Conservation (phyloP, 2,888 invertebrate species). For the Iselma pallidipennis region DNA sequence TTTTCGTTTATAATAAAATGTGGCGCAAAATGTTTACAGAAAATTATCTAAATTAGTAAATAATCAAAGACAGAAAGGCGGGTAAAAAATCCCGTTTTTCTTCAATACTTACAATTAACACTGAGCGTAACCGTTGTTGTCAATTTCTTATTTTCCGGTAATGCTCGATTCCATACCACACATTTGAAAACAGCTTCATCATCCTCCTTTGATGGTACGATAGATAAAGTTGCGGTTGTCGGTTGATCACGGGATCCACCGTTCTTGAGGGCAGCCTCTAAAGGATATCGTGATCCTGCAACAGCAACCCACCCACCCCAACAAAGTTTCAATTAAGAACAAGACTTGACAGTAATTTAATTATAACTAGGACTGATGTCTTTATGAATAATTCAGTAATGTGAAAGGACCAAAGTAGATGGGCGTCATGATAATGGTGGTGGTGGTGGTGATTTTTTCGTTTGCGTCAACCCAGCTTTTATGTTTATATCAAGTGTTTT, state of each 20-base stretch:
- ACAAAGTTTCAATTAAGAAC: not conserved
- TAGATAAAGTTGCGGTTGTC: constrained; percentile 73
- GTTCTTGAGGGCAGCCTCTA: constrained; percentile 70
- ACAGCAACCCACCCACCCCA: constrained; percentile 3
- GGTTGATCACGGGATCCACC: constrained; percentile 76
- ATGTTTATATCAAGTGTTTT: too few species aligned
- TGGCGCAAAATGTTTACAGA: not conserved
- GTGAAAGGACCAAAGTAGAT: not conserved
- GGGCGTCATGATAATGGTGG: too few species aligned
- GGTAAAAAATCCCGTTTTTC: too few species aligned
- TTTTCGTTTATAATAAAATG: not conserved
- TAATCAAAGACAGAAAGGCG: too few species aligned
- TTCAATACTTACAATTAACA: constrained; percentile 81
- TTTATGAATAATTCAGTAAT: not conserved
- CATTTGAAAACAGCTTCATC: constrained; percentile 84
- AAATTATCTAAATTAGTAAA: too few species aligned
- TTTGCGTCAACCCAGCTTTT: too few species aligned
- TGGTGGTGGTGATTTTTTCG: too few species aligned
- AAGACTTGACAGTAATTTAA: not conserved
- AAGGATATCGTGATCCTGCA: constrained; percentile 69
- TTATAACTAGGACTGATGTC: not conserved
- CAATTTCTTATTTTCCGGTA: constrained; percentile 78
- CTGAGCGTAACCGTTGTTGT: constrained; percentile 79
- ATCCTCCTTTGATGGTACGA: constrained; percentile 81
- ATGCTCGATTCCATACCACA: constrained; percentile 87